Evolutionary conservation across 2,888 invertebrate species (phyloP).

Genomic region (Caenorhabditis afra): DNA sequence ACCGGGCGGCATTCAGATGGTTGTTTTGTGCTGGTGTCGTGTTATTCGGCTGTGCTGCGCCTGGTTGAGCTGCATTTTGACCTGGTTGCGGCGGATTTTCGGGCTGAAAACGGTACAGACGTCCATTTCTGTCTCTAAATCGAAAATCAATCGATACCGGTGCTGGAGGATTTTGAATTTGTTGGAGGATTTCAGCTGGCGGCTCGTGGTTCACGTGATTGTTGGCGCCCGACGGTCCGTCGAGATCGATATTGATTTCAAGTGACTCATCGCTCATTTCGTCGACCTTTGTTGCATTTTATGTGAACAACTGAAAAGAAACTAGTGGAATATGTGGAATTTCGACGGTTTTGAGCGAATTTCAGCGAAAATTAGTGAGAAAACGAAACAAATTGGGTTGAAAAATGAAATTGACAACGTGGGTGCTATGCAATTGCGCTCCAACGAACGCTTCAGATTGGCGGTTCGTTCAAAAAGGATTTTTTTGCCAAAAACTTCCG

Average conservation of each 20-base stretch:
- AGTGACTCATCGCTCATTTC: constrained; percentile 22
- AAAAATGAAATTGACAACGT: constrained; percentile 8
- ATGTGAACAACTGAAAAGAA: neutral
- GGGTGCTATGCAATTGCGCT: constrained; percentile 26
- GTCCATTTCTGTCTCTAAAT: neutral
- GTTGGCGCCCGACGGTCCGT: neutral
- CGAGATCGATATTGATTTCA: constrained; percentile 37
- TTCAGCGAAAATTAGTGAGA: neutral
- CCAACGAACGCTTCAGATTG: constrained; percentile 4
- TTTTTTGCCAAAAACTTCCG: no score
- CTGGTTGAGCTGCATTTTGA: neutral
- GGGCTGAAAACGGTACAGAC: constrained; percentile 17
- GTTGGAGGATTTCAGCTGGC: neutral
- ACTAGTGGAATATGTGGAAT: no score
- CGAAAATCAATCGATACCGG: constrained; percentile 8
- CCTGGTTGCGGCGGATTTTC: constrained; percentile 21
- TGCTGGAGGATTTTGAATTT: constrained; percentile 9
- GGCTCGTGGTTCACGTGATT: constrained; percentile 9
- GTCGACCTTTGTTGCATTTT: constrained; percentile 11
- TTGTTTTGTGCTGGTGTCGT: constrained; percentile 24
- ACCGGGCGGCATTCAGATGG: constrained; percentile 52
- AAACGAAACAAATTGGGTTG: neutral
- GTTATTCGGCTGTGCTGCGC: constrained; percentile 4
- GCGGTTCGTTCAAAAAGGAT: neutral
- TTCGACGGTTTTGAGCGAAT: neutral